Conservation (phyloP, 2,113 vertebrate species). For the Tinamus guttatus region DNA sequence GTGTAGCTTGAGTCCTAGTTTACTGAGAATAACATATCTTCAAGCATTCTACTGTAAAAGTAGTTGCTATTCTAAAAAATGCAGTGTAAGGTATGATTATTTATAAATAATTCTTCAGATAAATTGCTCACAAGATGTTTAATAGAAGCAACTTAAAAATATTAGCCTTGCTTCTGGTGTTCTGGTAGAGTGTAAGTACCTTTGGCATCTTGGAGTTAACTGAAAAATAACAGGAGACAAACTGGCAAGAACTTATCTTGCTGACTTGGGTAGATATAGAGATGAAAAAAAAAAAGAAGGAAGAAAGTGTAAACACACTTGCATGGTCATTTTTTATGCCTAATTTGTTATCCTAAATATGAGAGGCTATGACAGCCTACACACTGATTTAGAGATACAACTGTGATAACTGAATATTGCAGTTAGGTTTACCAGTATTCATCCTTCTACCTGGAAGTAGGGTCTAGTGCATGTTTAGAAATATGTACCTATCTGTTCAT, state of each 20-base stretch:
- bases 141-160: background rate
- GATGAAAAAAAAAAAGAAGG: background rate
- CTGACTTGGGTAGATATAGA: background rate
- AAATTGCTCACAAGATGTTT: background rate
- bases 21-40: background rate
- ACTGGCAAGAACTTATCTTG: background rate
- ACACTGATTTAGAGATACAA: background rate
- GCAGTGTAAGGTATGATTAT: background rate
- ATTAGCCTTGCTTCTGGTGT: background rate
- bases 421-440: accelerated
- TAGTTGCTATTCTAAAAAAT: background rate
- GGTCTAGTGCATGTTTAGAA: background rate
- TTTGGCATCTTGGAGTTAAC: background rate
- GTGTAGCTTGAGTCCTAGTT: background rate
- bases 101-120: background rate
- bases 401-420: background rate
- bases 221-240: background rate
- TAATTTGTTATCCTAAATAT: background rate
- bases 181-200: background rate
- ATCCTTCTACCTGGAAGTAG: background rate
- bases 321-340: background rate
- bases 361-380: background rate
- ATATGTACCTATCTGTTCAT: background rate
- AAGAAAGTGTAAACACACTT: background rate
- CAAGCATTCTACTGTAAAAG: background rate